Percentiles rank a stretch among this genome's conserved stretches.
phyloP scores from a whole-genome alignment of 2,113 vertebrate species.

The Macquaria australasica region DNA sequence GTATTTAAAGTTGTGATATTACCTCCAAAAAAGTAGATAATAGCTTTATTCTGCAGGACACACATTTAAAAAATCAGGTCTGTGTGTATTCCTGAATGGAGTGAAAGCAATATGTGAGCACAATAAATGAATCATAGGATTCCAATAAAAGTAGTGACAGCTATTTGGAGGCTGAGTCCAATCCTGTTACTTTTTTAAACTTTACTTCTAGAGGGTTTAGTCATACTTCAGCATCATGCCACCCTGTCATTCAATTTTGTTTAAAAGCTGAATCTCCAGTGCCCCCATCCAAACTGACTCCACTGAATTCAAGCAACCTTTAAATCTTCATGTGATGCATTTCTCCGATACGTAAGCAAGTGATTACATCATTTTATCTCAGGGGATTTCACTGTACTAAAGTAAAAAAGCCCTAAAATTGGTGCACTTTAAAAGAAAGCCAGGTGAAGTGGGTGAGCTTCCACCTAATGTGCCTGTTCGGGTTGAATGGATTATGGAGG shows the following conservation, averaged over 20 bases:
- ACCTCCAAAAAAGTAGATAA: not conserved
- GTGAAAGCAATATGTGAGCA: not conserved
- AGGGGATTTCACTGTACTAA: not conserved
- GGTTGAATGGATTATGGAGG: constrained; percentile 8
- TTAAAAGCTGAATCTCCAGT: not conserved
- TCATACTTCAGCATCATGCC: not conserved
- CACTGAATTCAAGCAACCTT: not conserved
- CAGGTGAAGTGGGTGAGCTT: constrained; percentile 16
- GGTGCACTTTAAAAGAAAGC: not conserved
- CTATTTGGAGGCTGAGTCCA: not conserved
- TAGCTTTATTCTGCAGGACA: not conserved
- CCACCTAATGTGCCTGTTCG: constrained; percentile 28
- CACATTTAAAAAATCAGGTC: not conserved
- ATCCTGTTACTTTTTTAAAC: not conserved
- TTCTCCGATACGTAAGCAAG: not conserved
- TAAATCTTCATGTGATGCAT: not conserved
- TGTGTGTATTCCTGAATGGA: not conserved
- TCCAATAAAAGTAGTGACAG: not conserved
- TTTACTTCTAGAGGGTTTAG: not conserved
- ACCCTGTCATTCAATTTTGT: not conserved
- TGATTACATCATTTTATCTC: not conserved
- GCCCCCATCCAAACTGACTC: not conserved
- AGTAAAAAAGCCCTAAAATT: not conserved
- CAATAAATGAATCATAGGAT: not conserved
- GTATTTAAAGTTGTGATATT: not conserved